Percentiles rank a stretch among this genome's conserved stretches.
Evolutionary conservation across 2,888 invertebrate species (phyloP).

Genomic region (Drosophila eohydei): DNA sequence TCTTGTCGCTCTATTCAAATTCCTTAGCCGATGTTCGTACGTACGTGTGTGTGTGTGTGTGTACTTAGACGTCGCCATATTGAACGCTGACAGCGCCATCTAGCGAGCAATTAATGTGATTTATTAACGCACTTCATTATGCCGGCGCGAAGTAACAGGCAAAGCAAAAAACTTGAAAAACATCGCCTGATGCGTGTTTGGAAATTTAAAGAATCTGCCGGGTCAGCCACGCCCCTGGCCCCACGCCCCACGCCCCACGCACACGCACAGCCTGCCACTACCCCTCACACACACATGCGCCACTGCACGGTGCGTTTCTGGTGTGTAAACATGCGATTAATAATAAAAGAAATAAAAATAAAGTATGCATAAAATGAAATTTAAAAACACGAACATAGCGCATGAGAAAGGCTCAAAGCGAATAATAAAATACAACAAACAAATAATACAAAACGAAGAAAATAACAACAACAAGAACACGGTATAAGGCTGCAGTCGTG

Average conservation of each 20-base stretch:
- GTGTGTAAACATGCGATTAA: slow-evolving; percentile 62
- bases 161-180: slow-evolving; percentile 23
- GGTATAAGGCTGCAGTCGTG: background rate
- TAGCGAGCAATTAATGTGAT: slow-evolving; percentile 77
- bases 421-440: slow-evolving; percentile 33
- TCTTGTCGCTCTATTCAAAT: slow-evolving; percentile 14
- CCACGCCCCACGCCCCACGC: slow-evolving; percentile 5
- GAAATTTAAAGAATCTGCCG: slow-evolving; percentile 62
- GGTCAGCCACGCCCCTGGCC: slow-evolving; percentile 15
- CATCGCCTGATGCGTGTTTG: slow-evolving; percentile 55
- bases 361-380: slow-evolving; percentile 73
- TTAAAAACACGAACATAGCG: slow-evolving; percentile 52
- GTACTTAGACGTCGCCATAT: slow-evolving; percentile 58
- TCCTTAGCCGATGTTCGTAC: background rate
- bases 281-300: slow-evolving; percentile 9
- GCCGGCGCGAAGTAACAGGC: slow-evolving; percentile 7
- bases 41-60: background rate
- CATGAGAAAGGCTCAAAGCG: slow-evolving; percentile 53
- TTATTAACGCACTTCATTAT: slow-evolving; percentile 73
- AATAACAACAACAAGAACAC: slow-evolving; percentile 17
- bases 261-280: slow-evolving; percentile 1
- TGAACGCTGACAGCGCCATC: slow-evolving; percentile 64
- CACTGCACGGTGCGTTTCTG: slow-evolving; percentile 55
- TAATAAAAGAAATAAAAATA: slow-evolving; percentile 76
- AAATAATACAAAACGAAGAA: slow-evolving; percentile 7